Evolutionary conservation across 2,113 vertebrate genomes (phyloP).

Genomic region (Muscicapa adusta): DNA sequence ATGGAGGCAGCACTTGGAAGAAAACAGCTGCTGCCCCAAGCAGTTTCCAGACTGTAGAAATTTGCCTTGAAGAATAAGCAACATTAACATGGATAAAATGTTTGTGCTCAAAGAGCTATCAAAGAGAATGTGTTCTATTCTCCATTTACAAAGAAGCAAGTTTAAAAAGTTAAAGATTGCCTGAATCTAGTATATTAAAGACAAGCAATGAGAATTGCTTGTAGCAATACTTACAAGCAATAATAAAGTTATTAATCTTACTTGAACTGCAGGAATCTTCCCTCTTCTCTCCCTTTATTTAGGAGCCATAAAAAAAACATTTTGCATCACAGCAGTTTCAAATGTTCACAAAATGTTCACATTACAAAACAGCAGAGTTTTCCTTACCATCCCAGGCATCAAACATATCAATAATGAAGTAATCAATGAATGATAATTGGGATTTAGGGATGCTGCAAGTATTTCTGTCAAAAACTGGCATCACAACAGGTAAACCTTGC

Average conservation of each 20-base stretch:
- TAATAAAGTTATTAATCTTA: constrained; percentile 4
- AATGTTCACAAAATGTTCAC: background rate
- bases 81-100: background rate
- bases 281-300: background rate
- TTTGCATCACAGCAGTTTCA: background rate
- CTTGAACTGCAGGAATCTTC: background rate
- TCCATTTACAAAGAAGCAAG: background rate
- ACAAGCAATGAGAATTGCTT: background rate
- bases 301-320: background rate
- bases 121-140: background rate
- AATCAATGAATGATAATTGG: constrained; percentile 98
- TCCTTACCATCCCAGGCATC: constrained; percentile 97
- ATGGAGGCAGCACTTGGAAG: background rate
- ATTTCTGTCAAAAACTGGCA: constrained; percentile 97
- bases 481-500: constrained; percentile 90
- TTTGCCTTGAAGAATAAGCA: background rate
- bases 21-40: background rate
- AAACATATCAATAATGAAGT: constrained; percentile 98
- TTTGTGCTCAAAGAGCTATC: background rate
- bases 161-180: background rate
- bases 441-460: constrained; percentile 98
- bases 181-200: background rate
- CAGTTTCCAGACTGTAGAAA: constrained; percentile 3
- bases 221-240: background rate
- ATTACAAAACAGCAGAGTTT: background rate